Conservation (phyloP, 2,797 vertebrate genomes). For the Danionella dracula region DNA sequence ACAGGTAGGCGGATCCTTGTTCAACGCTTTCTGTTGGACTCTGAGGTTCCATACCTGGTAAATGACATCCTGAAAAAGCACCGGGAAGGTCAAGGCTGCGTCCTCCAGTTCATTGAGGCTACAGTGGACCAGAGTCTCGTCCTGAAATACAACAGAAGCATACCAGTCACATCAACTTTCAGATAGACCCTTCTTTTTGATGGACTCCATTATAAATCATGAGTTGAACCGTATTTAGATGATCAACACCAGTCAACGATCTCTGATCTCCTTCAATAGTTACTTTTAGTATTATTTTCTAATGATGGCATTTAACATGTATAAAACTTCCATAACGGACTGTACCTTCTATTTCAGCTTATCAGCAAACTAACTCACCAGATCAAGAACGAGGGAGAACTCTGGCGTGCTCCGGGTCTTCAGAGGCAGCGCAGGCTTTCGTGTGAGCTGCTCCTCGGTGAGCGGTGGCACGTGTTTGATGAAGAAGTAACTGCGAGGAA, state of each 20-base stretch:
- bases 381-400: constrained; percentile 93
- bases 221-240: no score
- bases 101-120: constrained; percentile 78
- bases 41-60: no score
- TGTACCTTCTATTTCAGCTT: no score
- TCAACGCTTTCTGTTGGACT: no score
- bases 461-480: constrained; percentile 97
- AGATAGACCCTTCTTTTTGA: no score
- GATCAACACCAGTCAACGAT: no score
- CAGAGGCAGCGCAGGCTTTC: constrained; percentile 93
- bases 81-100: constrained; percentile 74
- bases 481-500: constrained; percentile 85
- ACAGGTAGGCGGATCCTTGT: background rate
- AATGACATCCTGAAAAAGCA: constrained; percentile 79
- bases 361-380: constrained; percentile 77
- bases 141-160: constrained; percentile 61
- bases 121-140: constrained; percentile 87
- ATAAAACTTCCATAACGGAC: no score
- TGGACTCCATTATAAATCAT: no score
- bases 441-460: constrained; percentile 95
- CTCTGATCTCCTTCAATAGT: no score
- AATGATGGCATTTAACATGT: no score
- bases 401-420: constrained; percentile 99
- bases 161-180: no score
- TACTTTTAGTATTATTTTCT: no score